These are phyloP conservation scores for Phenganax stokvisi DNA, from an alignment of 92 coral and sea anemone species.

Conservation along the genomic window DNA sequence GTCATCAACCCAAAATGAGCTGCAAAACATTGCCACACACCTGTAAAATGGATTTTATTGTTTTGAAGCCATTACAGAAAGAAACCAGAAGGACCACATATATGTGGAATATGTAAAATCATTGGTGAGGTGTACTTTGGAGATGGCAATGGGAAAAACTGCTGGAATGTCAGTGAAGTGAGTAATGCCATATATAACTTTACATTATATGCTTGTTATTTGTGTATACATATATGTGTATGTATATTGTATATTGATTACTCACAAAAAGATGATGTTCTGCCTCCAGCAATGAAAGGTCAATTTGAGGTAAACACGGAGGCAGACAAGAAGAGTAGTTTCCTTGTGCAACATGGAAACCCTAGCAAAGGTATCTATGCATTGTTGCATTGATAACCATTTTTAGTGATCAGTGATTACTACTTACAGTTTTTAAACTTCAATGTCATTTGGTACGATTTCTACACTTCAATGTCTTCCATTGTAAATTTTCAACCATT, in stretches of 20 bases:
- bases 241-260: conserved; percentile 44
- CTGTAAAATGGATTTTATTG: conserved; percentile 31
- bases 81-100: conserved; percentile 22
- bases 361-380: background rate
- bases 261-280: conserved; percentile 10
- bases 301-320: conserved; percentile 10
- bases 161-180: conserved; percentile 27
- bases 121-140: conserved; percentile 43
- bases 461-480: background rate
- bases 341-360: background rate
- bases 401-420: too few species aligned
- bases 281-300: conserved; percentile 14
- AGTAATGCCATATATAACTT: conserved; percentile 21
- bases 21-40: conserved; percentile 8
- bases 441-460: too few species aligned
- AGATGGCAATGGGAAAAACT: conserved; percentile 46
- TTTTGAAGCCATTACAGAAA: conserved; percentile 1
- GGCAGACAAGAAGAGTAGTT: conserved; percentile 9
- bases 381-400: background rate
- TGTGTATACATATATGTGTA: conserved; percentile 45
- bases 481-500: background rate
- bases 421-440: too few species aligned
- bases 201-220: background rate
- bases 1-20: conserved; percentile 9
- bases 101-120: conserved; percentile 20